phyloP scores from a whole-genome alignment of 2,113 vertebrate species.

The Cynopterus brachyotis region DNA sequence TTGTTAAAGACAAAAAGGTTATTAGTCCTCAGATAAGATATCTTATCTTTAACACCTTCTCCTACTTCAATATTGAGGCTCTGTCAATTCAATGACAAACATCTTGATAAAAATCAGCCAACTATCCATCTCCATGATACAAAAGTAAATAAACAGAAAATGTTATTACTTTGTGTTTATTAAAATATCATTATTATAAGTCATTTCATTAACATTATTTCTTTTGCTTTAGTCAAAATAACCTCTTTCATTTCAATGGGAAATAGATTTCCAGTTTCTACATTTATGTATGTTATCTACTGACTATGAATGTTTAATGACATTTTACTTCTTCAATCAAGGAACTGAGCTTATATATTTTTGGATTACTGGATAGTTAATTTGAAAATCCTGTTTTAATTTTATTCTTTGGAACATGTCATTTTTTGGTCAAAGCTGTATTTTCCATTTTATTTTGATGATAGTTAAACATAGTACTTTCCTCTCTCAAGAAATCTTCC shows the following conservation, averaged over 20 bases:
- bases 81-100: slow-evolving; percentile 32
- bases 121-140: not conserved
- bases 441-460: slow-evolving; percentile 66
- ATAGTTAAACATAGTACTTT: slow-evolving; percentile 66
- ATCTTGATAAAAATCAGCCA: slow-evolving; percentile 29
- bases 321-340: not conserved
- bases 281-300: not conserved
- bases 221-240: slow-evolving; percentile 5
- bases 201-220: not conserved
- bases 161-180: not conserved
- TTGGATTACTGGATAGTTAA: slow-evolving; percentile 41
- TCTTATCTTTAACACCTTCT: slow-evolving; percentile 47
- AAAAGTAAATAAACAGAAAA: not conserved
- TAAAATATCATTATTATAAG: not conserved
- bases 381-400: slow-evolving; percentile 63
- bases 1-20: slow-evolving; percentile 54
- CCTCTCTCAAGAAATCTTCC: slow-evolving; percentile 45
- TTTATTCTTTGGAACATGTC: slow-evolving; percentile 61
- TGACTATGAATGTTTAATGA: not conserved
- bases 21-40: slow-evolving; percentile 59
- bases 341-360: slow-evolving; percentile 45
- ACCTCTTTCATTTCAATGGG: not conserved
- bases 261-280: not conserved
- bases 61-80: slow-evolving; percentile 16
- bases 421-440: slow-evolving; percentile 62